These are phyloP conservation scores for Danaus chrysippus DNA, from an alignment of 2,888 invertebrate species.

Conservation along the genomic window DNA sequence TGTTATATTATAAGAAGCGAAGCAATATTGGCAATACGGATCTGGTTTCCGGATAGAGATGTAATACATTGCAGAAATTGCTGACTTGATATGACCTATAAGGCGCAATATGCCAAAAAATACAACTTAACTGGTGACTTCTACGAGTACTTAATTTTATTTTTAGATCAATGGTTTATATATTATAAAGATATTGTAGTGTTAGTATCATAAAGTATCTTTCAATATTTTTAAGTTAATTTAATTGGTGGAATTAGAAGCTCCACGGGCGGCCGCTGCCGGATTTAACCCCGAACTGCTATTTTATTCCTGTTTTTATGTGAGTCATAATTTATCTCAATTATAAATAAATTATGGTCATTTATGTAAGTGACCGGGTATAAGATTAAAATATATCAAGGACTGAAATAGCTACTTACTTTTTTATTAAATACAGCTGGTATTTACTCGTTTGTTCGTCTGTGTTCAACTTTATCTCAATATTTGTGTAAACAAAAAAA, in stretches of 20 bases:
- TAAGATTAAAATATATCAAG: too few relatives aligned
- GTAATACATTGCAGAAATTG: constrained; percentile 35
- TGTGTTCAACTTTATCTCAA: too few relatives aligned
- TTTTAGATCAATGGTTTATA: too few relatives aligned
- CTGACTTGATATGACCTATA: constrained; percentile 40
- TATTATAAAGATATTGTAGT: too few relatives aligned
- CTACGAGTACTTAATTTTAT: not conserved
- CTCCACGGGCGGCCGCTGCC: constrained; percentile 64
- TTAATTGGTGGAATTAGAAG: constrained; percentile 48
- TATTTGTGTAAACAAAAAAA: too few relatives aligned
- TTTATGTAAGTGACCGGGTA: too few relatives aligned
- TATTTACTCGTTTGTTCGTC: too few relatives aligned
- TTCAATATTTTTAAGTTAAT: constrained; percentile 19
- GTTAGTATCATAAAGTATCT: constrained; percentile 20
- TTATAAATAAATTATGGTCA: not conserved
- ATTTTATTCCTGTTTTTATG: constrained; percentile 36
- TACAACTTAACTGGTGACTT: constrained; percentile 34
- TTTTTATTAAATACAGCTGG: too few relatives aligned
- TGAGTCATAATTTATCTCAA: constrained; percentile 18
- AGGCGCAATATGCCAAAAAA: constrained; percentile 38
- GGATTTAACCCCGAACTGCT: constrained; percentile 52
- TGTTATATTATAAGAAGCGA: not conserved
- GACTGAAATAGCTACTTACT: too few relatives aligned
- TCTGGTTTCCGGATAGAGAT: constrained; percentile 31
- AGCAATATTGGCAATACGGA: constrained; percentile 25